Percentiles rank a stretch among this genome's conserved stretches.
Conservation (phyloP, 23 tunicate genomes). For the Trididemnum nubilum region DNA sequence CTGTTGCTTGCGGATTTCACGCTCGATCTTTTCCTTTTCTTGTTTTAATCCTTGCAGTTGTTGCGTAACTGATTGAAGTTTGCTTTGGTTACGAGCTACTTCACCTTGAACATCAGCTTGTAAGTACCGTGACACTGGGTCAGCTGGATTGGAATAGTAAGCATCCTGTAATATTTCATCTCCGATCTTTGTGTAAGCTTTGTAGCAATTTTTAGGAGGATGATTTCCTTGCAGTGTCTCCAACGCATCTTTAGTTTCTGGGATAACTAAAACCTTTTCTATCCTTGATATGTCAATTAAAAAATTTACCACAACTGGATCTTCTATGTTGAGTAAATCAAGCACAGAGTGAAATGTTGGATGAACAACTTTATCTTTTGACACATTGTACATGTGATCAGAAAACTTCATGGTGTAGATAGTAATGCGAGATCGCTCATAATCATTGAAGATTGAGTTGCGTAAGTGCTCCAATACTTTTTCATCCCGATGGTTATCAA, state of each 20-base stretch:
- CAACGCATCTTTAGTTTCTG: slow-evolving; percentile 63
- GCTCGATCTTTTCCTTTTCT: neutral
- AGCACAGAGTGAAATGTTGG: slow-evolving; percentile 56
- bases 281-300: slow-evolving; percentile 72
- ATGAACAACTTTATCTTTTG: slow-evolving; percentile 45
- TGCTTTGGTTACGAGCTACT: slow-evolving; percentile 21
- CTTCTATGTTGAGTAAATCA: slow-evolving; percentile 73
- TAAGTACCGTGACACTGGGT: slow-evolving; percentile 61
- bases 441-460: slow-evolving; percentile 48
- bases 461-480: slow-evolving; percentile 55
- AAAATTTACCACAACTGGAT: slow-evolving; percentile 79
- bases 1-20: slow-evolving; percentile 5
- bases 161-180: slow-evolving; percentile 76
- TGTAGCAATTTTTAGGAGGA: slow-evolving; percentile 61
- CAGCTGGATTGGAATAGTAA: slow-evolving; percentile 62
- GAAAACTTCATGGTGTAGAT: slow-evolving; percentile 70
- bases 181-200: slow-evolving; percentile 73
- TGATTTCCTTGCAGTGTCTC: slow-evolving; percentile 49
- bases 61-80: slow-evolving; percentile 8
- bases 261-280: slow-evolving; percentile 82
- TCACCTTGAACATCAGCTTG: slow-evolving; percentile 73
- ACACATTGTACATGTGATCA: slow-evolving; percentile 51
- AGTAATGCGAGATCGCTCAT: slow-evolving; percentile 58
- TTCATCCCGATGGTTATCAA: slow-evolving; percentile 81
- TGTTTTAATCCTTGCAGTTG: neutral